Percentiles rank a stretch among this genome's conserved stretches.
Conservation (phyloP, 2,797 vertebrate genomes). For the Enteromius paludinosus region DNA sequence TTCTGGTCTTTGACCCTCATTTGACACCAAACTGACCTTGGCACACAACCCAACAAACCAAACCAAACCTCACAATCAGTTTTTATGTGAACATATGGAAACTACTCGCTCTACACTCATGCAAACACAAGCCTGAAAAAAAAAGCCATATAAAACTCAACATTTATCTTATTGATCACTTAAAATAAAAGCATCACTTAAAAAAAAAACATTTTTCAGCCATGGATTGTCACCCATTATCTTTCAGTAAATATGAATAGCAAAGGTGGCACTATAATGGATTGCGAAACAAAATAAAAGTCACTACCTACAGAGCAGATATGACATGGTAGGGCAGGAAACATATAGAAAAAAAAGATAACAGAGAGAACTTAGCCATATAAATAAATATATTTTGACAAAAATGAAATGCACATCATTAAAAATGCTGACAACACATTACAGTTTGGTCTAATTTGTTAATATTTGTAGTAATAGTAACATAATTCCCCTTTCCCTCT, state of each 20-base stretch:
- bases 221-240: neutral
- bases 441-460: neutral
- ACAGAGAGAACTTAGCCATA: neutral
- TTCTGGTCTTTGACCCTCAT: neutral
- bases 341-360: conserved; percentile 10
- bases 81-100: conserved; percentile 9
- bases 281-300: neutral
- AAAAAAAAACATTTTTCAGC: neutral
- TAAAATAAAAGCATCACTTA: neutral
- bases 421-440: neutral
- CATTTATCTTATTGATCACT: neutral
- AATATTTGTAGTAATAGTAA: neutral
- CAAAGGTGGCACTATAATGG: neutral
- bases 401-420: neutral
- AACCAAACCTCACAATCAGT: neutral
- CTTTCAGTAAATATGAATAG: neutral
- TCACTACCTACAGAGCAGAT: conserved; percentile 14
- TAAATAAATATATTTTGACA: neutral
- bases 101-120: neutral
- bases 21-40: neutral
- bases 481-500: neutral
- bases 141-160: too few relatives aligned
- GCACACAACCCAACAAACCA: neutral
- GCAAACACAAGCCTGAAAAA: neutral
- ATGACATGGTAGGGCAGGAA: neutral